phyloP scores from a whole-genome alignment of 2,888 invertebrate species.

The Andrena marginata region DNA sequence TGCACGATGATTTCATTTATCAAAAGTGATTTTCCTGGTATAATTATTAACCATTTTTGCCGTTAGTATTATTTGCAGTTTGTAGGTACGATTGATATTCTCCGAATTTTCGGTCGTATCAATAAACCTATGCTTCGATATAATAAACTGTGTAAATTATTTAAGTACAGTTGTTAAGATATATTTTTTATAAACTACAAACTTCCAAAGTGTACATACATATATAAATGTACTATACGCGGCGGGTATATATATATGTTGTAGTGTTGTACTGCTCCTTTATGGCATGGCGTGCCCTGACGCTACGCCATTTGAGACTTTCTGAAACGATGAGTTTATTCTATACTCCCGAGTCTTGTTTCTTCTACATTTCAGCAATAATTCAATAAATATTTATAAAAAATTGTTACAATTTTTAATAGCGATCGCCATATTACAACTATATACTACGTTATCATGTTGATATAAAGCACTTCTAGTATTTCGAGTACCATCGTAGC shows the following conservation, averaged over 20 bases:
- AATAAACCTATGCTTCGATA: not conserved
- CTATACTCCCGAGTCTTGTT: not conserved
- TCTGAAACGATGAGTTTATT: not conserved
- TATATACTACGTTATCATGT: too few species aligned
- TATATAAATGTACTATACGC: not conserved
- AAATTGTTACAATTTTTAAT: not conserved
- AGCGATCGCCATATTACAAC: too few species aligned
- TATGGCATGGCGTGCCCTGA: slow-evolving; percentile 66
- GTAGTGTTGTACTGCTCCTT: not conserved
- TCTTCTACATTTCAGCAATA: not conserved
- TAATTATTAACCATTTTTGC: not conserved
- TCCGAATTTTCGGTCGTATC: too few species aligned
- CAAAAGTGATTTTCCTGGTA: not conserved
- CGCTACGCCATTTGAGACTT: slow-evolving; percentile 72
- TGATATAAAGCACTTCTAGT: too few species aligned
- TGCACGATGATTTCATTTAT: not conserved
- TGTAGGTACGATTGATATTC: too few species aligned
- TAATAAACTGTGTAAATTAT: not conserved
- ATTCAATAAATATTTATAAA: not conserved
- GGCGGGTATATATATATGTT: not conserved
- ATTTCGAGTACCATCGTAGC: too few species aligned
- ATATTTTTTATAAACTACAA: not conserved
- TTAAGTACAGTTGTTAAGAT: not conserved
- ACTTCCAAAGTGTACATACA: not conserved
- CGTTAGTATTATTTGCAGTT: too few species aligned